Evolutionary conservation across 2,113 vertebrate genomes (phyloP).

Genomic region (Bufo gargarizans): DNA sequence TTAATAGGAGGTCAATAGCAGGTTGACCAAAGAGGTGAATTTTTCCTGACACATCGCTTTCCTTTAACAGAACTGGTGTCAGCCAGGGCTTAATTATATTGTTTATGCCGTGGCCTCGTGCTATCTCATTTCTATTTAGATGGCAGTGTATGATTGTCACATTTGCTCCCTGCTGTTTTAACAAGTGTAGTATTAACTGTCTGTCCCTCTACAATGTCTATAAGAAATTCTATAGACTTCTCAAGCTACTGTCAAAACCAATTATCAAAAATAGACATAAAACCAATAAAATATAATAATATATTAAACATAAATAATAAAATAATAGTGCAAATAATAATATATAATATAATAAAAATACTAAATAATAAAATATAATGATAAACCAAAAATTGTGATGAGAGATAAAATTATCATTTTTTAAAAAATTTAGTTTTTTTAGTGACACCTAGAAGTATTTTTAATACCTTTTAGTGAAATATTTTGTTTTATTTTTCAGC

Average conservation of each 20-base stretch:
- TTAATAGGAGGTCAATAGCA: neutral
- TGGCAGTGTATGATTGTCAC: conserved; percentile 50
- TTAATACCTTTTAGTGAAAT: too few relatives aligned
- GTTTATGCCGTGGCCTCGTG: conserved; percentile 57
- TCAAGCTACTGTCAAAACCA: neutral
- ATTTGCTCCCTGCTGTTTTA: conserved; percentile 38
- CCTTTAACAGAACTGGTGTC: conserved; percentile 48
- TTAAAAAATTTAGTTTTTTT: too few relatives aligned
- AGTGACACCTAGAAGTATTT: too few relatives aligned
- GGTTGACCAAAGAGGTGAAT: neutral
- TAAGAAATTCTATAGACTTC: neutral
- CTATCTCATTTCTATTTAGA: conserved; percentile 60
- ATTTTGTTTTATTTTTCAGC: too few relatives aligned
- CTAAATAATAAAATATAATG: too few relatives aligned
- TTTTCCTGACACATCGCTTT: conserved; percentile 37
- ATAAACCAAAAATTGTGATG: too few relatives aligned
- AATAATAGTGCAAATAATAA: too few relatives aligned
- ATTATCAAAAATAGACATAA: too few relatives aligned
- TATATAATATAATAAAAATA: too few relatives aligned
- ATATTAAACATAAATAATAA: too few relatives aligned
- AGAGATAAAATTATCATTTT: too few relatives aligned
- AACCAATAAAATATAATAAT: too few relatives aligned
- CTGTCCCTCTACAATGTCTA: conserved; percentile 5
- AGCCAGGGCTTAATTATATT: conserved; percentile 64
- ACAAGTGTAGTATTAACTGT: conserved; percentile 23